Base-by-base conservation (phyloP, 2,113 vertebrate genomes). In the Petromus typicus region DNA sequence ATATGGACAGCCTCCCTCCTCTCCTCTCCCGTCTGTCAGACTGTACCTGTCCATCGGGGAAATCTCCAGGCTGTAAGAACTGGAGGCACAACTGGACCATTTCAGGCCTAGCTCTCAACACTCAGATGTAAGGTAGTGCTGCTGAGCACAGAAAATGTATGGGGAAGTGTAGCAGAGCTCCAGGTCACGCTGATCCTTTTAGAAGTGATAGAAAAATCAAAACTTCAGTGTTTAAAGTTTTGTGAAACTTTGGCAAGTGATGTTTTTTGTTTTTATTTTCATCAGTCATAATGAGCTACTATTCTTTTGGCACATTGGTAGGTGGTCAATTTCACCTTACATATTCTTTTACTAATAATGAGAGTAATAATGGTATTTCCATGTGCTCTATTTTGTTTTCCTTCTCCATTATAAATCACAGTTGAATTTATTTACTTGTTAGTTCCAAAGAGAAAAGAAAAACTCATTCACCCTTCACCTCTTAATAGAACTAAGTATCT, bases 221-320 rank as follows among this genome's bases (percentile, higher is more conserved):
- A 25, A 82, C 64, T 63, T 76, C 54, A 9, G 43, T 30, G 14
- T 18, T 43, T 1, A 5, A 67, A 20, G 85, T 88, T 76, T 61
- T 90, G 27, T 81, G 51, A 95, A 80, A 51, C 12, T 64, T 67
- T 37, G 7, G 10, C 73, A 22, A 85, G 20, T 37, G 56, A 8
- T 86, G 8, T 40, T 80, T 90, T 88, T 79, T 61, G 61, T 78
- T 89, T 51, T 34, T 61, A 61, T 78, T 89, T 51, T 34, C 67
- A 93, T 75, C 30, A 37, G 56, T 64, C 27, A 63, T 78, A 17
- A 80, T 7, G 40, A 51, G 20, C 43, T 43, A 67, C 23, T 69
- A 57, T 40, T 51, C 34, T 81, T 80, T 84, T 56, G 23, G 56
- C 32, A 34, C 66, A 1, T 2, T 73, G 4, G 61, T 37, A 40